Conservation (phyloP, 2,113 vertebrate genomes). For the Rhea pennata region DNA sequence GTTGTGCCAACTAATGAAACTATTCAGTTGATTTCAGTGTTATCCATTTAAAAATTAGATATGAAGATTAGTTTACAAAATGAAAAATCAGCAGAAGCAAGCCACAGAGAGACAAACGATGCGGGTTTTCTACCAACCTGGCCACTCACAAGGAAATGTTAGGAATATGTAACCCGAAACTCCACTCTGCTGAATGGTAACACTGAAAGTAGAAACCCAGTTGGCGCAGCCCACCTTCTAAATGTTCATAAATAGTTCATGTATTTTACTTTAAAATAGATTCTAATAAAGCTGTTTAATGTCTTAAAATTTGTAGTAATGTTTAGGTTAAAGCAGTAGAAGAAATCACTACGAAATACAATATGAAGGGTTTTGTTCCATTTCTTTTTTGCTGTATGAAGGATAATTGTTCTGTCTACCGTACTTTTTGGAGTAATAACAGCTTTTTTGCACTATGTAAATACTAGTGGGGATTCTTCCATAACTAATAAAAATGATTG, state of each 20-base stretch:
- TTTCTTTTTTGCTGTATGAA: conserved; percentile 77
- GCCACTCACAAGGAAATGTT: not conserved
- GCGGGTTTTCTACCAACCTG: not conserved
- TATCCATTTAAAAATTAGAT: conserved; percentile 24
- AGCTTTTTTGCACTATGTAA: conserved; percentile 96
- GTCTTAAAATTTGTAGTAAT: conserved; percentile 73
- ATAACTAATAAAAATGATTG: conserved; percentile 91
- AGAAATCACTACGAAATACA: conserved; percentile 66
- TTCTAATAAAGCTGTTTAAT: conserved; percentile 74
- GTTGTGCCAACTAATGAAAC: conserved; percentile 77
- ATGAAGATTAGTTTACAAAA: conserved; percentile 17
- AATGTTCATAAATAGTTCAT: conserved; percentile 73
- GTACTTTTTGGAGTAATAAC: conserved; percentile 81
- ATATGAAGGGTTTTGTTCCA: conserved; percentile 74
- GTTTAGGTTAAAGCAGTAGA: conserved; percentile 74
- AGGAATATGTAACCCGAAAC: conserved; percentile 23
- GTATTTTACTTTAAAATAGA: conserved; percentile 68
- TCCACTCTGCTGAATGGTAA: conserved; percentile 11
- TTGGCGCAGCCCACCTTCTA: conserved; percentile 76
- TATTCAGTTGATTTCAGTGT: conserved; percentile 20
- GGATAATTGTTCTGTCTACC: conserved; percentile 77
- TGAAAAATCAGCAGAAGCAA: conserved; percentile 40
- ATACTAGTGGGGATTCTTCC: conserved; percentile 87
- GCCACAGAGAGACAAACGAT: not conserved
- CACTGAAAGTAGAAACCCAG: conserved; percentile 47